Conservation (phyloP, 2,113 vertebrate species). For the Dolichotis patagonum region DNA sequence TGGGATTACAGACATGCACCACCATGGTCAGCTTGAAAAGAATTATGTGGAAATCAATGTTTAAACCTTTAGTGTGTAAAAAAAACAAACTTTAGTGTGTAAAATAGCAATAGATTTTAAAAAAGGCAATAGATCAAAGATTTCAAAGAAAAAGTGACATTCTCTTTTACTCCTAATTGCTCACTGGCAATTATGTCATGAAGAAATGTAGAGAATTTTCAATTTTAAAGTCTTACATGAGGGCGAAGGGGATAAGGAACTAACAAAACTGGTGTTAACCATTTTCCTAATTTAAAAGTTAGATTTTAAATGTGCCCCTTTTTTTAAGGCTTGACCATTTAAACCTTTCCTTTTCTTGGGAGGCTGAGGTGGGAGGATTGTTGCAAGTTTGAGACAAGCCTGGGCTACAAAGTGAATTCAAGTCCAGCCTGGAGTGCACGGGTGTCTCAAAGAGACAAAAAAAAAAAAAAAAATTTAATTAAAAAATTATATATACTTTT, state of each 20-base stretch:
- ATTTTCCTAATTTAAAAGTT: conserved; percentile 52
- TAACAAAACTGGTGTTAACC: neutral
- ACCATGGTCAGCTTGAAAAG: neutral
- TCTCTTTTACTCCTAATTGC: neutral
- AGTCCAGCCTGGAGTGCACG: too few relatives aligned
- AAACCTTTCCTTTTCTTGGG: neutral
- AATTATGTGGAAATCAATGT: neutral
- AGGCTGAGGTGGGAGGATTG: too few relatives aligned
- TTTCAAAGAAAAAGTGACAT: neutral
- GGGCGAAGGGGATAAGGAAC: neutral
- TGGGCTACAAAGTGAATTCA: too few relatives aligned
- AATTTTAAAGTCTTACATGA: conserved; percentile 25
- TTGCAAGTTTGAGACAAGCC: too few relatives aligned
- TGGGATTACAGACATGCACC: too few relatives aligned
- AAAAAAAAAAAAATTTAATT: too few relatives aligned
- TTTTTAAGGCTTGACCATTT: neutral
- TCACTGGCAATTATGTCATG: conserved; percentile 17
- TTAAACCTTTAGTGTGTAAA: neutral
- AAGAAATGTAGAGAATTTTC: neutral
- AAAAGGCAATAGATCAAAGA: conserved; percentile 30
- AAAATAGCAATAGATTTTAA: neutral
- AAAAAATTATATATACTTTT: too few relatives aligned
- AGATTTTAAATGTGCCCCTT: neutral
- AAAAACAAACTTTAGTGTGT: neutral
- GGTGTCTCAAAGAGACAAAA: too few relatives aligned